Percentiles rank a stretch among this genome's conserved stretches.
phyloP scores from a whole-genome alignment of 2,113 vertebrate species.

The Dromas ardeola region DNA sequence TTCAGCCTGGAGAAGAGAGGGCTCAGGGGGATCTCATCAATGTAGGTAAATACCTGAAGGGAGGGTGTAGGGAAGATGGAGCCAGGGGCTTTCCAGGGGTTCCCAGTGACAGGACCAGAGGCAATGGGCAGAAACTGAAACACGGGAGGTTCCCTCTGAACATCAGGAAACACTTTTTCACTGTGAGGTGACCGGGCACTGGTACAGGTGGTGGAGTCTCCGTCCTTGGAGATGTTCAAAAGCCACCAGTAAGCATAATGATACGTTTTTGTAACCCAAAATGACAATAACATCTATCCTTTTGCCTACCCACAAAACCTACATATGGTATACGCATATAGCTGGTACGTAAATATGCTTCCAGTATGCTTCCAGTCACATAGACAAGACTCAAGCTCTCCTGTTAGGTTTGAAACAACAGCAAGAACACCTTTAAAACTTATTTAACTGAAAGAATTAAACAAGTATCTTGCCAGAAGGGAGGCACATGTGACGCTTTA shows the following conservation, averaged over 20 bases:
- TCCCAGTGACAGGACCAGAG: not conserved
- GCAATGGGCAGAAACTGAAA: not conserved
- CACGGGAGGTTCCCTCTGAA: not conserved
- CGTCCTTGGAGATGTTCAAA: not conserved
- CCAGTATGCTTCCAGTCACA: not conserved
- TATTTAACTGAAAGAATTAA: not conserved
- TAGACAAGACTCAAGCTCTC: not conserved
- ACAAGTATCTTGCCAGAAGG: not conserved
- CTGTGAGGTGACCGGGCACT: not conserved
- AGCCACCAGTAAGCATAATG: not conserved
- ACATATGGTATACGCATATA: fast-evolving
- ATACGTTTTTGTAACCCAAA: not conserved
- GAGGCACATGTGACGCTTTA: not conserved
- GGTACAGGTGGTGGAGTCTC: not conserved
- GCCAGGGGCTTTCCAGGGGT: not conserved
- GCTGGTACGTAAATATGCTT: not conserved
- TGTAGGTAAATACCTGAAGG: not conserved
- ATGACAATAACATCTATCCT: not conserved
- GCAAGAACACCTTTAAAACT: not conserved
- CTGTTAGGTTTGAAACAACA: not conserved
- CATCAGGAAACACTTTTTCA: not conserved
- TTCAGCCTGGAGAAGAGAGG: not conserved
- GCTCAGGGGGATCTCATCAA: not conserved
- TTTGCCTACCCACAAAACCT: not conserved
- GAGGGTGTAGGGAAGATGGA: not conserved